Conservation (phyloP, 2,888 invertebrate species). For the Lepas anatifera region DNA sequence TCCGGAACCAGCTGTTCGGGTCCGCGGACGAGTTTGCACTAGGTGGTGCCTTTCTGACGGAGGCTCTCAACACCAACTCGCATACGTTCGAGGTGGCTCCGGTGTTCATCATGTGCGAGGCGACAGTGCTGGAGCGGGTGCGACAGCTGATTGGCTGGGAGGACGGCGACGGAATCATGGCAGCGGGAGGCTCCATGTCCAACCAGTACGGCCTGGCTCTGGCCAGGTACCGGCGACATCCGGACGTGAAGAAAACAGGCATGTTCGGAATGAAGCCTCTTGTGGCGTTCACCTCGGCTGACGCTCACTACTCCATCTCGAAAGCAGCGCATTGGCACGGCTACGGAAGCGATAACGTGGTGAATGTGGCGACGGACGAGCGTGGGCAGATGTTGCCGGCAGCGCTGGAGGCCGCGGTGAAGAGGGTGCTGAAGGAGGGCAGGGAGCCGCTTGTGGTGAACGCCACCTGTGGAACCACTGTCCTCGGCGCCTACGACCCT, state of each 20-base stretch:
- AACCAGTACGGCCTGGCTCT: constrained; percentile 65
- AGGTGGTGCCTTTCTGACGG: constrained; percentile 59
- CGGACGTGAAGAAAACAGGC: constrained; percentile 72
- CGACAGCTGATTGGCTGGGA: constrained; percentile 15
- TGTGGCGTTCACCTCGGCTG: constrained; percentile 92
- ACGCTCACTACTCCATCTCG: constrained; percentile 92
- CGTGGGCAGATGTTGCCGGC: constrained; percentile 75
- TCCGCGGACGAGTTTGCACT: constrained; percentile 57
- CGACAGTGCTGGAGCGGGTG: constrained; percentile 42
- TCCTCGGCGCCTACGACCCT: constrained; percentile 70
- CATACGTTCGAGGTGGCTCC: constrained; percentile 74
- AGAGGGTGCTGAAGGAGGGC: constrained; percentile 45
- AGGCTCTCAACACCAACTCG: constrained; percentile 72
- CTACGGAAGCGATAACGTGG: constrained; percentile 84
- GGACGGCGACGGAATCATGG: constrained; percentile 58
- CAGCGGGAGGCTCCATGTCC: constrained; percentile 65
- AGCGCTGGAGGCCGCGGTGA: constrained; percentile 77
- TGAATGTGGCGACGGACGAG: constrained; percentile 79
- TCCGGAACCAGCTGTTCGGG: constrained; percentile 24
- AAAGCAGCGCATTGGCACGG: constrained; percentile 88
- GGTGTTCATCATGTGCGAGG: constrained; percentile 60
- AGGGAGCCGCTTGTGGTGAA: constrained; percentile 76
- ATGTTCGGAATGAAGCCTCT: constrained; percentile 71
- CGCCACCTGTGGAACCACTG: constrained; percentile 68
- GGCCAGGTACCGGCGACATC: constrained; percentile 52